Conservation (phyloP, 2,797 vertebrate species). For the Eulemur mongoz region DNA sequence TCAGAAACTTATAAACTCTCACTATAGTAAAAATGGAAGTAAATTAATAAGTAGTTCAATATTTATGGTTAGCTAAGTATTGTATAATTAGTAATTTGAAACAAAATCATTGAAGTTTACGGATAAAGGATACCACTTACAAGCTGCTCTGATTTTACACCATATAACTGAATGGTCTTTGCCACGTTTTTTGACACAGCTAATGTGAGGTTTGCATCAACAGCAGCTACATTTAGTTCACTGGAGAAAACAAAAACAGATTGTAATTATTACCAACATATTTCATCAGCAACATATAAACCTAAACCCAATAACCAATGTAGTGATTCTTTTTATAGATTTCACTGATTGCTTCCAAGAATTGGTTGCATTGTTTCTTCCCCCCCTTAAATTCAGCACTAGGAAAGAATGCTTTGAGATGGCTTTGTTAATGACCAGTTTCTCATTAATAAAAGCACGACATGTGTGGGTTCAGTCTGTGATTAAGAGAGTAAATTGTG, state of each 20-base stretch:
- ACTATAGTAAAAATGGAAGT: conserved; percentile 41
- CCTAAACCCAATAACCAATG: conserved; percentile 48
- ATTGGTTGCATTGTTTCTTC: conserved; percentile 4
- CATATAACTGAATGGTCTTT: conserved; percentile 96
- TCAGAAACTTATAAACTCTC: conserved; percentile 47
- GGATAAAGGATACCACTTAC: conserved; percentile 86
- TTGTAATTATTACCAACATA: conserved; percentile 59
- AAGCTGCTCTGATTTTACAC: conserved; percentile 97
- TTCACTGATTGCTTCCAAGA: conserved; percentile 48
- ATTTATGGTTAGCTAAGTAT: conserved; percentile 21
- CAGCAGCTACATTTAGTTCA: conserved; percentile 95
- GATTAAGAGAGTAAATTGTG: conserved; percentile 81
- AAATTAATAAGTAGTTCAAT: conserved; percentile 42
- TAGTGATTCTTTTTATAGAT: conserved; percentile 52
- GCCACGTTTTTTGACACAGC: conserved; percentile 96
- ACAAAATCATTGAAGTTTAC: neutral
- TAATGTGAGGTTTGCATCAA: conserved; percentile 92
- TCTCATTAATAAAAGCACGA: conserved; percentile 68
- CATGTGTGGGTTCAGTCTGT: conserved; percentile 72
- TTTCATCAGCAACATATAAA: conserved; percentile 66
- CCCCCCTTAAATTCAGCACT: conserved; percentile 44
- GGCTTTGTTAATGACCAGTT: conserved; percentile 68
- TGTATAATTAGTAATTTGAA: conserved; percentile 45
- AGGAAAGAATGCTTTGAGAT: conserved; percentile 57
- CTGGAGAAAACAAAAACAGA: conserved; percentile 85